Conservation (phyloP, 2,113 vertebrate species). For the Notothenia coriiceps region DNA sequence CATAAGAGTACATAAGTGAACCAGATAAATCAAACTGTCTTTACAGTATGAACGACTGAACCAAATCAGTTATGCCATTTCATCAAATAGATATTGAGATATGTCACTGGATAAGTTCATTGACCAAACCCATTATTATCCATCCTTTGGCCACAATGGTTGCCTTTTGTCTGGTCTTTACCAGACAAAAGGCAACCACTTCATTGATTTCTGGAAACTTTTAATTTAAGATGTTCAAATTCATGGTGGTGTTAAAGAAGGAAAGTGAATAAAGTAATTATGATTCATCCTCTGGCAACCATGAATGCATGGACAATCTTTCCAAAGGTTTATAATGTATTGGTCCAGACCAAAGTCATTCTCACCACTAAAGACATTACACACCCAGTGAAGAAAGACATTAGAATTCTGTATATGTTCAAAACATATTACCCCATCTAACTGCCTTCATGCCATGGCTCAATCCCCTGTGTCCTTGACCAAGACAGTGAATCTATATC, state of each 20-base stretch:
- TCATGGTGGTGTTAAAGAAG: background rate
- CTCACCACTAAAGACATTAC: background rate
- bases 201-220: background rate
- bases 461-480: constrained; percentile 30
- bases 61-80: background rate
- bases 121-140: background rate
- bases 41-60: too few species aligned
- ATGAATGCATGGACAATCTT: background rate
- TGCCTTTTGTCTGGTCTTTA: too few species aligned
- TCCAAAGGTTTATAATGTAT: background rate
- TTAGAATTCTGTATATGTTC: background rate
- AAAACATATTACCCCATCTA: background rate
- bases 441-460: background rate
- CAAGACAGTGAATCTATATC: constrained; percentile 14
- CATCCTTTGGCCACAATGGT: background rate
- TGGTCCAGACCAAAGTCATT: background rate
- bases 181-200: background rate
- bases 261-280: background rate
- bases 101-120: background rate
- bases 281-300: background rate
- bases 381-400: background rate
- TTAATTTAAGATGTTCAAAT: background rate
- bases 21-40: too few species aligned
- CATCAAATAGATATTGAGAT: background rate
- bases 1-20: too few species aligned